phyloP scores from a whole-genome alignment of 2,888 invertebrate genomes.

The Notodonta ziczac region DNA sequence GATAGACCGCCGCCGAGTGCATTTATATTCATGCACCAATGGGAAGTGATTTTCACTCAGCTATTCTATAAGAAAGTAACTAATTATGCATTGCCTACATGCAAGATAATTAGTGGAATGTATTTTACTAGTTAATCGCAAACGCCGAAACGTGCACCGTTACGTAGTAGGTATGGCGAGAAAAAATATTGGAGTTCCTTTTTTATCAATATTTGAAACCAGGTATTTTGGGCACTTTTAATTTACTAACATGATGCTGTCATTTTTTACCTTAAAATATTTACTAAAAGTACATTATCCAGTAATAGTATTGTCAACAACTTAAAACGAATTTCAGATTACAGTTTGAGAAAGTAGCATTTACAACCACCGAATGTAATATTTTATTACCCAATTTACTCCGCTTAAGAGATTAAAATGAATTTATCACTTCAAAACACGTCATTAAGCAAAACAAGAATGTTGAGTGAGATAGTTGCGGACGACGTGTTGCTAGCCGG shows the following conservation, averaged over 20 bases:
- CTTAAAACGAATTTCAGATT: too few species aligned
- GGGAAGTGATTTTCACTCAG: constrained; percentile 51
- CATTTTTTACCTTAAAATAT: too few species aligned
- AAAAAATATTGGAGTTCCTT: too few species aligned
- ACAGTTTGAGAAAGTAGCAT: background rate
- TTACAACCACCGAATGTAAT: background rate
- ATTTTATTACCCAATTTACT: background rate
- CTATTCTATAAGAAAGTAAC: constrained; percentile 56
- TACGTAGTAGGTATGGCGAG: background rate
- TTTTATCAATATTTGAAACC: too few species aligned
- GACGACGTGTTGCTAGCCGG: constrained; percentile 31
- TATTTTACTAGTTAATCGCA: too few species aligned
- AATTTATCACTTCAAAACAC: constrained; percentile 21
- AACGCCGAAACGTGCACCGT: background rate
- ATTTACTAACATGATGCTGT: too few species aligned
- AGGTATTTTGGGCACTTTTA: too few species aligned
- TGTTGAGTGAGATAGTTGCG: constrained; percentile 21
- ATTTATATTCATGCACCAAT: constrained; percentile 52
- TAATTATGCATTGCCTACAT: constrained; percentile 46
- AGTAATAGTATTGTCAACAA: too few species aligned
- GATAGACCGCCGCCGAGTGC: constrained; percentile 16
- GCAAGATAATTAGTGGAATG: background rate
- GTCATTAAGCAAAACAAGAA: constrained; percentile 14
- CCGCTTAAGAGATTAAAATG: constrained; percentile 7
- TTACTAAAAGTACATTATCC: too few species aligned